phyloP scores from a whole-genome alignment of 2,888 invertebrate species.

The Philonicus albiceps region DNA sequence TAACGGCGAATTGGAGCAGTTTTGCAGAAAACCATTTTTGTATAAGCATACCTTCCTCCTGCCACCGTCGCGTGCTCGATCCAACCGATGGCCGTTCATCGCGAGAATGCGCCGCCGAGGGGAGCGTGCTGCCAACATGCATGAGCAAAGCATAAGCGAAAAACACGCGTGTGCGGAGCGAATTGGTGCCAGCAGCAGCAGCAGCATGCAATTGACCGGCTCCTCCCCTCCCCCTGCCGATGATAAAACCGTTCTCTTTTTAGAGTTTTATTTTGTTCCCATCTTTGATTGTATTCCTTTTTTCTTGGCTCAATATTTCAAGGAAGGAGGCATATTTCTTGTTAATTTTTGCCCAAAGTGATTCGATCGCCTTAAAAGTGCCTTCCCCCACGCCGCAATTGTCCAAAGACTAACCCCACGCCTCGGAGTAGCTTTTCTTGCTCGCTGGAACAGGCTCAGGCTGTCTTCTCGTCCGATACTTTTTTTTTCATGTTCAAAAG shows the following conservation, averaged over 20 bases:
- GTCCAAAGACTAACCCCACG: background rate
- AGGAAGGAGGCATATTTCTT: background rate
- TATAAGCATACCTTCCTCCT: background rate
- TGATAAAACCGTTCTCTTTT: background rate
- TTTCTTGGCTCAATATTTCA: background rate
- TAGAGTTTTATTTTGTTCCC: background rate
- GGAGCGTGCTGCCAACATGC: background rate
- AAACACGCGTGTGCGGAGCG: background rate
- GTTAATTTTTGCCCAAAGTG: background rate
- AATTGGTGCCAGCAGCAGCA: background rate
- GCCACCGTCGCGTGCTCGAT: background rate
- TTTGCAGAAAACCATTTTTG: background rate
- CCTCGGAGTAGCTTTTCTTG: background rate
- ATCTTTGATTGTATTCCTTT: background rate
- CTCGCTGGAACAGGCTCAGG: background rate
- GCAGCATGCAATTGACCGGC: background rate
- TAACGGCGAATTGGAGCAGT: background rate
- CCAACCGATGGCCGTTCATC: too few species aligned
- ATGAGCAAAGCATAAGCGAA: background rate
- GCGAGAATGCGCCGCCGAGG: too few species aligned
- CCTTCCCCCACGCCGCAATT: background rate
- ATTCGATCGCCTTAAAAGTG: background rate
- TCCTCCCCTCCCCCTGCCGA: background rate
- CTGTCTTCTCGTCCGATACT: background rate
- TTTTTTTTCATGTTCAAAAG: background rate